phyloP scores from a whole-genome alignment of 2,797 vertebrate species.

The Phyllotis vaccarum region DNA sequence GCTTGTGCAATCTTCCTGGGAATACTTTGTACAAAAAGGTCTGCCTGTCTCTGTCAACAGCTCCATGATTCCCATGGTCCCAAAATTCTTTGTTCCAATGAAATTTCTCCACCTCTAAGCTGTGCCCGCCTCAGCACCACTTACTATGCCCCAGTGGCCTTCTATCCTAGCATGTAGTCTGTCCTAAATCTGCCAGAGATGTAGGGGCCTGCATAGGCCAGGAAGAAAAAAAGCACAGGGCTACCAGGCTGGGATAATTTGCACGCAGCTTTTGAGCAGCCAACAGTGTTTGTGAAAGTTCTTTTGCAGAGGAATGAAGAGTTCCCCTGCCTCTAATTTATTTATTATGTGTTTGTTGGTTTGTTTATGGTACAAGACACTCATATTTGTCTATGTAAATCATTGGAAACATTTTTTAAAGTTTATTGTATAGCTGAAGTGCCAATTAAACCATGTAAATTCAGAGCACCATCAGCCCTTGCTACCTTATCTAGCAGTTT shows the following conservation, averaged over 20 bases:
- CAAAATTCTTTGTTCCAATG: not conserved
- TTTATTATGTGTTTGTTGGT: not conserved
- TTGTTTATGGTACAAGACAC: not conserved
- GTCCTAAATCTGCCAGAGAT: conserved; percentile 38
- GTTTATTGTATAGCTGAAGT: not conserved
- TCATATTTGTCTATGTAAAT: conserved; percentile 38
- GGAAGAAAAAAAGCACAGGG: not conserved
- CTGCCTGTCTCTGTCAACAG: conserved; percentile 51
- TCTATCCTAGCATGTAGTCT: not conserved
- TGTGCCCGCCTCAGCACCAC: conserved; percentile 2
- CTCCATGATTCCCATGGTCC: not conserved
- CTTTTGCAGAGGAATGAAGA: not conserved
- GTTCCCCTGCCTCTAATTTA: not conserved
- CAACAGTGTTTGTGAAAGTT: conserved; percentile 1
- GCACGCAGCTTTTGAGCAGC: not conserved
- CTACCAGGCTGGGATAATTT: not conserved
- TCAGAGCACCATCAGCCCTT: not conserved
- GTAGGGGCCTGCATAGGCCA: conserved; percentile 22
- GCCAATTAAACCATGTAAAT: not conserved
- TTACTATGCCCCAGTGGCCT: not conserved
- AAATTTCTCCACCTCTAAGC: not conserved
- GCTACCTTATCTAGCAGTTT: not conserved
- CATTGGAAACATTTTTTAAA: conserved; percentile 18
- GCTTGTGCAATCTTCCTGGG: conserved; percentile 34
- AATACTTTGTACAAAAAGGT: not conserved